phyloP scores from a whole-genome alignment of 2,888 invertebrate species.

The Drosophila crucigera region DNA sequence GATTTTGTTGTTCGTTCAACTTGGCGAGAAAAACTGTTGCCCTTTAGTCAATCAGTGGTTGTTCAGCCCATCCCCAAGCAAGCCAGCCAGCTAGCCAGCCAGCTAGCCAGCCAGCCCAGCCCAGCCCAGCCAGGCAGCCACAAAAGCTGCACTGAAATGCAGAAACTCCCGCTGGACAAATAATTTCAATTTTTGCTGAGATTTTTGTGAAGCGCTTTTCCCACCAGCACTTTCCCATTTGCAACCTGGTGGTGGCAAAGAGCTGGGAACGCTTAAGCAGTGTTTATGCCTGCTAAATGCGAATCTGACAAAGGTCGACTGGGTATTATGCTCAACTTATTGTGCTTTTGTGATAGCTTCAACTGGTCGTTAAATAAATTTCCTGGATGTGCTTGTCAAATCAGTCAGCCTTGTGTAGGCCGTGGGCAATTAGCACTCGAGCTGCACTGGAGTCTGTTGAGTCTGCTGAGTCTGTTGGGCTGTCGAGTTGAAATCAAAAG shows the following conservation, averaged over 20 bases:
- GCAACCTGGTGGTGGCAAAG: conserved; percentile 20
- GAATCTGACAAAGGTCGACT: conserved; percentile 57
- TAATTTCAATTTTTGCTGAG: conserved; percentile 64
- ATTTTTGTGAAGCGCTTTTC: conserved; percentile 34
- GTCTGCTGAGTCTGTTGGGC: conserved; percentile 7
- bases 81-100: not conserved
- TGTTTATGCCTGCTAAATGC: conserved; percentile 73
- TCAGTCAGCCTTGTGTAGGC: conserved; percentile 22
- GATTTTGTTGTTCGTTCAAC: conserved; percentile 14
- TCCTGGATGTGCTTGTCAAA: conserved; percentile 33
- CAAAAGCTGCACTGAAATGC: conserved; percentile 6
- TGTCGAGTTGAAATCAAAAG: conserved; percentile 67
- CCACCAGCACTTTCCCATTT: conserved; percentile 4
- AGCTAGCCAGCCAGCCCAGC: not conserved
- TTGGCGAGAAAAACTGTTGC: conserved; percentile 17
- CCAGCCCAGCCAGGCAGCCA: not conserved
- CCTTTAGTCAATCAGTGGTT: conserved; percentile 16
- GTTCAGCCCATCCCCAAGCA: not conserved
- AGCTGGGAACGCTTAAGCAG: conserved; percentile 60
- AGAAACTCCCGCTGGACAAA: conserved; percentile 47
- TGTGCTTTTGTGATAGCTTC: conserved; percentile 52
- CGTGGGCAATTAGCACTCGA: conserved; percentile 60
- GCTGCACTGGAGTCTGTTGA: conserved; percentile 18
- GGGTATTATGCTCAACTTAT: conserved; percentile 50
- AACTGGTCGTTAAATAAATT: conserved; percentile 62